Percentiles rank a stretch among this genome's conserved stretches.
These are phyloP conservation scores for Astreopora myriophthalma DNA, from an alignment of 64 coral and sea anemone genomes.

Conservation along the genomic window DNA sequence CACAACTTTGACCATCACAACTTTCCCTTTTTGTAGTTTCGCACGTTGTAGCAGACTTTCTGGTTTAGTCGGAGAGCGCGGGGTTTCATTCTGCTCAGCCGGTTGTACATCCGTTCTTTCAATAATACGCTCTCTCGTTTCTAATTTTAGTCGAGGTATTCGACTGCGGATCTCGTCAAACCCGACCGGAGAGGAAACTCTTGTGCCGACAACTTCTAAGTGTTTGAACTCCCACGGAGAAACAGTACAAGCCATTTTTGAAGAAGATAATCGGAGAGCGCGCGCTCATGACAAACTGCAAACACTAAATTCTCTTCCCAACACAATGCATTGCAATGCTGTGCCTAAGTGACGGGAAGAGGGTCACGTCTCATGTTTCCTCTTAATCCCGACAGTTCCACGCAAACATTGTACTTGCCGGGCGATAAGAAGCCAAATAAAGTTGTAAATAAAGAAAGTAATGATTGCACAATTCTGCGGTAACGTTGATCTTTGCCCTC, in stretches of 20 bases:
- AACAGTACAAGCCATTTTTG: neutral
- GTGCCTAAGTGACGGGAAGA: too few relatives aligned
- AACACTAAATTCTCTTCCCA: neutral
- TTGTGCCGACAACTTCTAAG: constrained; percentile 46
- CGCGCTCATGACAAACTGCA: neutral
- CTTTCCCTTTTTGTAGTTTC: constrained; percentile 33
- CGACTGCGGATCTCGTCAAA: constrained; percentile 22
- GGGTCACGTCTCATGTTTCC: neutral
- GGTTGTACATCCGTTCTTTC: neutral
- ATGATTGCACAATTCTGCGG: constrained; percentile 4
- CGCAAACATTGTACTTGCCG: neutral
- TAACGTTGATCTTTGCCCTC: neutral
- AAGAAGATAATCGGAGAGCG: neutral
- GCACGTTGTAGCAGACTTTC: neutral
- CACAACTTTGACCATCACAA: constrained; percentile 51
- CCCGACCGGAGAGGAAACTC: neutral
- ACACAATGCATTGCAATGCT: too few relatives aligned
- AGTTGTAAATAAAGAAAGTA: constrained; percentile 17
- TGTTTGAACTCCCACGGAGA: constrained; percentile 59
- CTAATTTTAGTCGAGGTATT: constrained; percentile 60
- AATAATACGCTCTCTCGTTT: neutral
- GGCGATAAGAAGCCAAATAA: constrained; percentile 5
- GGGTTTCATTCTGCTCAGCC: neutral
- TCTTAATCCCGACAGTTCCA: neutral
- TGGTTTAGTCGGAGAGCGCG: neutral